Conservation (phyloP, 2,888 invertebrate species). For the Caenorhabditis sulstoni region DNA sequence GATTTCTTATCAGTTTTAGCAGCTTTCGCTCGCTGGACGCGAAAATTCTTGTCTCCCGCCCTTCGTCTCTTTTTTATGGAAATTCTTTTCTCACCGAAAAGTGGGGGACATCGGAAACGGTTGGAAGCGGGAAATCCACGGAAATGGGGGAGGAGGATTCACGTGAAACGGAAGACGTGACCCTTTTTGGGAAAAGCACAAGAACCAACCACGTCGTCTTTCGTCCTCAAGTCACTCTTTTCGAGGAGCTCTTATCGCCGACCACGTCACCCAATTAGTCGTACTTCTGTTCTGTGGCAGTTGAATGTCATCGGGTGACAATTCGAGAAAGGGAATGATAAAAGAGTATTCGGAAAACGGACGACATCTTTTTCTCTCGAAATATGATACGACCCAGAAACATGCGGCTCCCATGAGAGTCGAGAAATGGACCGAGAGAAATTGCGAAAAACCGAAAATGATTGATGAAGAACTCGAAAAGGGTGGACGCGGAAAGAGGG, state of each 20-base stretch:
- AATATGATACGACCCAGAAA: too few relatives aligned
- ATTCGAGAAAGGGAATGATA: too few relatives aligned
- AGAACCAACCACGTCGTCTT: neutral
- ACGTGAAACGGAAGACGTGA: constrained; percentile 14
- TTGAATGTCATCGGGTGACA: too few relatives aligned
- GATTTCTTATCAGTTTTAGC: constrained; percentile 38
- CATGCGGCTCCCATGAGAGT: too few relatives aligned
- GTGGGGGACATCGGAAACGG: neutral
- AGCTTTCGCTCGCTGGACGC: constrained; percentile 9
- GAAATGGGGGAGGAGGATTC: constrained; percentile 1
- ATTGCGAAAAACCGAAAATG: too few relatives aligned
- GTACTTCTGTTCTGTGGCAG: constrained; percentile 1
- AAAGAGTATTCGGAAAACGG: too few relatives aligned
- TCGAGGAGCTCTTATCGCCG: neutral
- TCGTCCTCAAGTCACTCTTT: neutral
- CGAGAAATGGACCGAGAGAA: too few relatives aligned
- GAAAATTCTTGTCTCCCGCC: constrained; percentile 28
- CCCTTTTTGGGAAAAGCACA: constrained; percentile 2
- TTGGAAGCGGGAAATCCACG: neutral
- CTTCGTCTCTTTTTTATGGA: neutral
- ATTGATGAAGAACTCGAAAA: too few relatives aligned
- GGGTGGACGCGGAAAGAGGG: too few relatives aligned
- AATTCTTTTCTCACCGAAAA: constrained; percentile 24
- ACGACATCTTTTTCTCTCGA: too few relatives aligned
- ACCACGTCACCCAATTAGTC: constrained; percentile 8